Conservation (phyloP, 2,797 vertebrate genomes). For the Dendrocincla tyrannina region DNA sequence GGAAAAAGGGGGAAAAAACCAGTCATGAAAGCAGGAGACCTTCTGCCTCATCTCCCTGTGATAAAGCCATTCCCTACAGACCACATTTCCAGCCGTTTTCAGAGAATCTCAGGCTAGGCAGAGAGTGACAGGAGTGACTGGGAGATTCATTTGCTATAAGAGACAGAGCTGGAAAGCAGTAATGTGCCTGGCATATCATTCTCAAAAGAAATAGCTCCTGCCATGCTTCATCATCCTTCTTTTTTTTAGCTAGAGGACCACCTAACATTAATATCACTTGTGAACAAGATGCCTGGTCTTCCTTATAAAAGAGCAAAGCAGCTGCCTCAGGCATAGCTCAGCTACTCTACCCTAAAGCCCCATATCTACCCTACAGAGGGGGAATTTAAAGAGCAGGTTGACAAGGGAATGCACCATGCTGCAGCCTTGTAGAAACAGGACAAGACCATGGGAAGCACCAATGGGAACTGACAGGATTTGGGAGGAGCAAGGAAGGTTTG, state of each 20-base stretch:
- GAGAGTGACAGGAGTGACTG: background rate
- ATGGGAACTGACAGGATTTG: accelerated
- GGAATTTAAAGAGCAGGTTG: background rate
- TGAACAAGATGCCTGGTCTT: background rate
- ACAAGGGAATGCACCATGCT: background rate
- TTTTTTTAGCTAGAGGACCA: background rate
- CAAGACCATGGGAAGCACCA: accelerated
- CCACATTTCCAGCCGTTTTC: background rate
- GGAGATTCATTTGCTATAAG: background rate
- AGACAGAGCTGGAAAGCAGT: background rate
- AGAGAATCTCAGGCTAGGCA: background rate
- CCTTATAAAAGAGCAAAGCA: background rate
- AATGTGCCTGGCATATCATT: background rate
- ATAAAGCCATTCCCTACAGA: background rate
- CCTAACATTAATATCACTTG: background rate
- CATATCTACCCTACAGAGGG: background rate
- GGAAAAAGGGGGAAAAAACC: background rate
- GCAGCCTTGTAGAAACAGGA: accelerated
- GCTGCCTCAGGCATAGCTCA: background rate
- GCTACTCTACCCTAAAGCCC: background rate
- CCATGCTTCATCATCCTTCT: background rate
- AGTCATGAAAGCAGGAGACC: background rate
- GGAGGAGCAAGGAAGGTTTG: background rate
- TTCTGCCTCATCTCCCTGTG: background rate
- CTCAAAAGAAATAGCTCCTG: background rate